phyloP scores from a whole-genome alignment of 2,888 invertebrate species.

The Mylabris sibirica region DNA sequence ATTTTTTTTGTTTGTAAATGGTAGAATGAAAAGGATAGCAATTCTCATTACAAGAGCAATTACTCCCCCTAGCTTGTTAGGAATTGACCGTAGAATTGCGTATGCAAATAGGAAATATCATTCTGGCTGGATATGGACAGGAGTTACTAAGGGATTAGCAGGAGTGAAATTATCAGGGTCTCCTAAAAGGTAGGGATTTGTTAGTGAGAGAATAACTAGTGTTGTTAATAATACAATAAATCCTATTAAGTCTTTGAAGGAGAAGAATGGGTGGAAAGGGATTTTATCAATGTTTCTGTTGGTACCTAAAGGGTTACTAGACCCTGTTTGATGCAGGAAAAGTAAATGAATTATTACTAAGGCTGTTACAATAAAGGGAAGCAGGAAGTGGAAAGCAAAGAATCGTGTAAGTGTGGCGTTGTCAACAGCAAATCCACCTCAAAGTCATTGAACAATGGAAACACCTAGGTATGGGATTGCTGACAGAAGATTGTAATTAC shows the following conservation, averaged over 20 bases:
- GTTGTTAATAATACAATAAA: slow-evolving; percentile 67
- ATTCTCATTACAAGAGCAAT: slow-evolving; percentile 72
- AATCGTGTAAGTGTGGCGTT: slow-evolving; percentile 80
- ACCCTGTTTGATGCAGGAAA: slow-evolving; percentile 74
- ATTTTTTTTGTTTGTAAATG: slow-evolving; percentile 66
- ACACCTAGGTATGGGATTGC: slow-evolving; percentile 74
- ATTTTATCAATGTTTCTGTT: slow-evolving; percentile 74
- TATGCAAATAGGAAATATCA: slow-evolving; percentile 87
- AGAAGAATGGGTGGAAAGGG: slow-evolving; percentile 73
- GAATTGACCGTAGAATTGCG: slow-evolving; percentile 80
- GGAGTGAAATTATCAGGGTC: slow-evolving; percentile 80
- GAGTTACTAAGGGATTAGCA: slow-evolving; percentile 74
- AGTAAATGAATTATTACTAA: slow-evolving; percentile 70
- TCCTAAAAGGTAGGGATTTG: slow-evolving; percentile 68
- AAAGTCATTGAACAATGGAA: slow-evolving; percentile 73
- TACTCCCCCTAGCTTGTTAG: slow-evolving; percentile 81
- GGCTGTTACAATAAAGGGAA: slow-evolving; percentile 73
- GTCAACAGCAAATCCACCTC: slow-evolving; percentile 78
- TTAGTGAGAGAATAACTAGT: slow-evolving; percentile 65
- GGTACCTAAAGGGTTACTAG: slow-evolving; percentile 72
- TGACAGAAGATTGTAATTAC: slow-evolving; percentile 69
- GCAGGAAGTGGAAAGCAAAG: slow-evolving; percentile 76
- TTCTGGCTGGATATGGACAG: slow-evolving; percentile 82
- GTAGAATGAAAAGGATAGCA: slow-evolving; percentile 70
- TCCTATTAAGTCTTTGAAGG: slow-evolving; percentile 70